phyloP scores from a whole-genome alignment of 1,140 invertebrate genomes.

The Drosophila elegans region DNA sequence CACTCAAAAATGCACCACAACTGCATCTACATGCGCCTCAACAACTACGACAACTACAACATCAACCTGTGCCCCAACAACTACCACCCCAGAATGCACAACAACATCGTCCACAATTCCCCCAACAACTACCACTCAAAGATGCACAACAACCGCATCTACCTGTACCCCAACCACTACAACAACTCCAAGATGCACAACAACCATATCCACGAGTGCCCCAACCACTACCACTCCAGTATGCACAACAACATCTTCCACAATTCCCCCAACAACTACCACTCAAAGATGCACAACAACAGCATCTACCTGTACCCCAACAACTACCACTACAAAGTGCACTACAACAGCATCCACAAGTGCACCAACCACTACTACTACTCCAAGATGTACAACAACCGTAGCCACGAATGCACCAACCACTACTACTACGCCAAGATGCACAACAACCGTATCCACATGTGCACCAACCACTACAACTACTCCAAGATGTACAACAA shows the following conservation, averaged over 20 bases:
- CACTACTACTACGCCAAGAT: neutral
- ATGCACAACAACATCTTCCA: neutral
- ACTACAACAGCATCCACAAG: too few relatives aligned
- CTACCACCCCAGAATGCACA: neutral
- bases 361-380: neutral
- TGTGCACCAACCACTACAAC: neutral
- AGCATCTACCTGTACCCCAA: neutral
- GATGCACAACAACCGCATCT: neutral
- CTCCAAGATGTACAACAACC: neutral
- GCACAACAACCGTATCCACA: neutral
- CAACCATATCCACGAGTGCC: neutral
- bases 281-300: neutral
- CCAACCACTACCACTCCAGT: neutral
- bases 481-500: neutral
- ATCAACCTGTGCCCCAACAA: too few relatives aligned
- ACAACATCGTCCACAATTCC: neutral
- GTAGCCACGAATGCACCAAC: neutral
- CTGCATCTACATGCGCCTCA: neutral
- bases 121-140: neutral
- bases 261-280: neutral
- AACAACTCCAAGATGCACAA: slow-evolving; percentile 1
- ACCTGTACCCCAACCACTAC: neutral
- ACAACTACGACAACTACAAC: neutral
- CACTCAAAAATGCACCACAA: neutral
- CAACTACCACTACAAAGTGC: neutral